A percentile compares a stretch with the other conserved stretches of the same genome.
Conservation (phyloP, 2,888 invertebrate genomes). For the Pristionchus maxplancki region DNA sequence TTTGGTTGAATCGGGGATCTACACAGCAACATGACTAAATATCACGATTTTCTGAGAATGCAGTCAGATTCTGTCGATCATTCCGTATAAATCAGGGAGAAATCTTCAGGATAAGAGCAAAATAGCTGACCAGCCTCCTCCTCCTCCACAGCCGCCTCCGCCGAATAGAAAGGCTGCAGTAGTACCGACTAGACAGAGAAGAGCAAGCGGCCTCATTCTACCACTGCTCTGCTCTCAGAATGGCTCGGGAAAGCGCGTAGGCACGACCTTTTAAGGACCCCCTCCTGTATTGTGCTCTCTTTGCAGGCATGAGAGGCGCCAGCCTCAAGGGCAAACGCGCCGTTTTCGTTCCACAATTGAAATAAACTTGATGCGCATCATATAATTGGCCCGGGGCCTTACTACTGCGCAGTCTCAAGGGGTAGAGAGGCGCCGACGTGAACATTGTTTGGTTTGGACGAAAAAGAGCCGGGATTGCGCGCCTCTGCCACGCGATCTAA, state of each 20-base stretch:
- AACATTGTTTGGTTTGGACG: too few relatives aligned
- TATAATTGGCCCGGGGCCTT: not conserved
- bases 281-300: not conserved
- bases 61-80: too few relatives aligned
- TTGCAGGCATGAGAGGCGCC: not conserved
- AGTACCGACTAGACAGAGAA: not conserved
- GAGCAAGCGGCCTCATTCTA: not conserved
- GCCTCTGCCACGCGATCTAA: too few relatives aligned
- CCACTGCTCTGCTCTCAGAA: not conserved
- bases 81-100: too few relatives aligned
- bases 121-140: conserved; percentile 40
- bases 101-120: too few relatives aligned
- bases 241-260: not conserved
- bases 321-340: not conserved
- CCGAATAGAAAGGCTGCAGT: conserved; percentile 13
- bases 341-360: not conserved
- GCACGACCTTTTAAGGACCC: conserved; percentile 24
- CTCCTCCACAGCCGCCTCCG: conserved; percentile 22
- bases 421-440: too few relatives aligned
- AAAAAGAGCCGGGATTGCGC: too few relatives aligned
- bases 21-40: too few relatives aligned
- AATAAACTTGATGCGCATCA: not conserved
- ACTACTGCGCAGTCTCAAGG: not conserved
- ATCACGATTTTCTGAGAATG: too few relatives aligned
- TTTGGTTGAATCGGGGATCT: too few relatives aligned